These are phyloP conservation scores for Metridium senile DNA, from an alignment of 92 coral and sea anemone species.

Conservation along the genomic window DNA sequence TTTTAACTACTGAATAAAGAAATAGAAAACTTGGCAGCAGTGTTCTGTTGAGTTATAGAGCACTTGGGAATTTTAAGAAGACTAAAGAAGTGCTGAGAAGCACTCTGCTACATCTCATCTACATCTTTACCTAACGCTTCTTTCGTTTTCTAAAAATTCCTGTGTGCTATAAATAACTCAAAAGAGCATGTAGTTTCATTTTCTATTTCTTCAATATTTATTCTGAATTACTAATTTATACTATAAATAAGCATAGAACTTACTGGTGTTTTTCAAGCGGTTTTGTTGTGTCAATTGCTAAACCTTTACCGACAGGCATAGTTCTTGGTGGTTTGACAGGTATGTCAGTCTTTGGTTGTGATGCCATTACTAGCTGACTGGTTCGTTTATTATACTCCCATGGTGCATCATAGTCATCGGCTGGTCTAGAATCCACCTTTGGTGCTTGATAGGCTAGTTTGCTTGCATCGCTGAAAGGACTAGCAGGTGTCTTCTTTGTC, in stretches of 20 bases:
- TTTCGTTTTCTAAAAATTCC: too few species aligned
- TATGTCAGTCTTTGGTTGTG: slow-evolving; percentile 25
- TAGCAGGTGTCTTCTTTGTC: slow-evolving; percentile 33
- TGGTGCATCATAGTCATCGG: slow-evolving; percentile 90
- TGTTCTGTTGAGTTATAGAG: too few species aligned
- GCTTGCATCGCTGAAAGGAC: slow-evolving; percentile 11
- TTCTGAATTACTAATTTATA: too few species aligned
- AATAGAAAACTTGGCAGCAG: too few species aligned
- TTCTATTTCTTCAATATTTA: too few species aligned
- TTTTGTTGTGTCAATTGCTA: slow-evolving; percentile 53
- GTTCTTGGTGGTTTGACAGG: slow-evolving; percentile 83
- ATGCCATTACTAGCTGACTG: slow-evolving; percentile 54
- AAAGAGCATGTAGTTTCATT: too few species aligned
- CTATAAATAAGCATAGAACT: slow-evolving; percentile 2
- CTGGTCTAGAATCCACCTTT: slow-evolving; percentile 53
- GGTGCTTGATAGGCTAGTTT: slow-evolving; percentile 60
- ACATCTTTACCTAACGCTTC: too few species aligned
- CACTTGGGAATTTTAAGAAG: too few species aligned
- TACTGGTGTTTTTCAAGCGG: slow-evolving; percentile 92
- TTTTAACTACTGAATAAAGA: too few species aligned
- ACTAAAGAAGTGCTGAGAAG: too few species aligned
- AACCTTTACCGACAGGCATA: slow-evolving; percentile 16
- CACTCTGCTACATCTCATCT: too few species aligned
- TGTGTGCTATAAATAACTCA: too few species aligned
- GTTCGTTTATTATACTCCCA: slow-evolving; percentile 85